Evolutionary conservation across 1,140 invertebrate species (phyloP), one percentile per base, ranked within the genome.

Genomic region (Xylocopa sonorina): DNA sequence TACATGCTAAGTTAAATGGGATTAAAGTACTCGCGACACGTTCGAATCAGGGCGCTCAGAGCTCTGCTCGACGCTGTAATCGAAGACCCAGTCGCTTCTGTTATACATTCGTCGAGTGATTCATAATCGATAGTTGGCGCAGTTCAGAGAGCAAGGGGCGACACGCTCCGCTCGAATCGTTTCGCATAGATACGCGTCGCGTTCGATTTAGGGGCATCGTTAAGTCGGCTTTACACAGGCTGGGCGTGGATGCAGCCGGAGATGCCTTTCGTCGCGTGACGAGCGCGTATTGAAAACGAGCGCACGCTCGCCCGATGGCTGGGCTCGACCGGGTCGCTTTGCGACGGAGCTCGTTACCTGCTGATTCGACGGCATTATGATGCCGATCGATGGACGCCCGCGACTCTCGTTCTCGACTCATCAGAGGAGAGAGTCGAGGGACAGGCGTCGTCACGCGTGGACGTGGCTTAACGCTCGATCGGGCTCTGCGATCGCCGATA

Each of bases 221-320:
- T 86, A 73, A 83, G 34, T 14, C 5, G 34, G 53, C 51, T 73
- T 85, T 85, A 86, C 80, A 82, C 43, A 53, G 27, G 43, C n/a
- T 82, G 62, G 66, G 72, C 80, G 80, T 82, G 67, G 51, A 82
- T 7, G 46, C 7, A 21, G n/a, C n/a, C 50, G 34, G 38, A 32
- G 64, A 21, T 29, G 57, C 21, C 51, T 53, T 48, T 80, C 74
- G 60, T 50, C 48, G 46, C n/a, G 51, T 46, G 48, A 75, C 72
- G 29, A 32, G 29, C 29, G 46, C 9, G 14, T 66, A 66, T 68
- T 64, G 82, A 79, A 71, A 74, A 78, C 82, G 57, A 67, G 32
- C 46, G 58, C 58, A n/a, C 50, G 58, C 58, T 29, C 50, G 34
- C 51, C 48, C 48, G 46, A 24, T 34, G 60, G 51, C 34, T n/a